Evolutionary conservation across 1,140 invertebrate genomes (phyloP).

Genomic region (Copidosoma floridanum): DNA sequence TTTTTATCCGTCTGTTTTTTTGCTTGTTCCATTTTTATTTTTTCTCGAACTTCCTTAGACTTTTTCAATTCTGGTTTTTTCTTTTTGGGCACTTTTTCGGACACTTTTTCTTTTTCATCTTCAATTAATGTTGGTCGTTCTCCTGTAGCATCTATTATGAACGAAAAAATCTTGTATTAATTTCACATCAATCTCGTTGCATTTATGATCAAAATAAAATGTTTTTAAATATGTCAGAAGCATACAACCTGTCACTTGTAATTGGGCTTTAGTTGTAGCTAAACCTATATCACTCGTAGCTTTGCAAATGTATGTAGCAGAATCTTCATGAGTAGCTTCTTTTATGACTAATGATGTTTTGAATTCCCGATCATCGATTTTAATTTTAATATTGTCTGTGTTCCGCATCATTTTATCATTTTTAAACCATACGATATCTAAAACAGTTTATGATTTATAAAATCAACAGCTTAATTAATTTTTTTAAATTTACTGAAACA

Average conservation of each 20-base stretch:
- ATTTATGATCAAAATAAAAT: slow-evolving; percentile 9
- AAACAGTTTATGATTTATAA: slow-evolving; percentile 9
- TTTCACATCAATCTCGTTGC: neutral
- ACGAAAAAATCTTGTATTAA: neutral
- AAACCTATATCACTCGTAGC: slow-evolving; percentile 79
- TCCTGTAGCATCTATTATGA: slow-evolving; percentile 3
- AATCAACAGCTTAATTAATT: too few relatives aligned
- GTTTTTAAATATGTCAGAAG: neutral
- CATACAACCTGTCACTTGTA: slow-evolving; percentile 66
- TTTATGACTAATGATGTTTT: slow-evolving; percentile 72
- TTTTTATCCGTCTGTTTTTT: slow-evolving; percentile 57
- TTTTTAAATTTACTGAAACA: neutral
- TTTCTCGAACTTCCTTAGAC: slow-evolving; percentile 60
- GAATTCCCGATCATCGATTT: slow-evolving; percentile 66
- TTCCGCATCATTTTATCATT: slow-evolving; percentile 77
- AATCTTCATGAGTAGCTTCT: slow-evolving; percentile 67
- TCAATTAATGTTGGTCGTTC: slow-evolving; percentile 16
- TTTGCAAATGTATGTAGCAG: slow-evolving; percentile 85
- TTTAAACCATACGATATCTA: slow-evolving; percentile 88
- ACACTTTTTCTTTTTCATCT: slow-evolving; percentile 47
- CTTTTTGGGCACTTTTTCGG: slow-evolving; percentile 45
- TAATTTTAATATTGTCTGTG: slow-evolving; percentile 69
- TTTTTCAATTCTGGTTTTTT: slow-evolving; percentile 54
- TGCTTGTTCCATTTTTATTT: slow-evolving; percentile 57
- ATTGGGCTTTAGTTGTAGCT: slow-evolving; percentile 74